These are phyloP conservation scores for Pandion haliaetus DNA, from an alignment of 2,113 vertebrate genomes.

Conservation along the genomic window DNA sequence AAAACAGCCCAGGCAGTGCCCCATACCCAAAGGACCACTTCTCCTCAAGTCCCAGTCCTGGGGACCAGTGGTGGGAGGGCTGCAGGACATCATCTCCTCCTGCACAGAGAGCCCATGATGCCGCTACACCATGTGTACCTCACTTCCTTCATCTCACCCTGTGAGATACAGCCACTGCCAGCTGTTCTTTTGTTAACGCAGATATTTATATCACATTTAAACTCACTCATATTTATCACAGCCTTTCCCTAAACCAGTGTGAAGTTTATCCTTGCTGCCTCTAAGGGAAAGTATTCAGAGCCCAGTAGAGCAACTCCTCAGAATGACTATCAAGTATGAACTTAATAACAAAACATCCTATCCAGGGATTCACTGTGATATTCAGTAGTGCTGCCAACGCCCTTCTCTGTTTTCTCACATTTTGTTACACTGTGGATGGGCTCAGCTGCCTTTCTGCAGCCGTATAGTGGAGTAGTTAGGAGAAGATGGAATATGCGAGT, in stretches of 20 bases:
- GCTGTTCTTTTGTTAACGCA: not conserved
- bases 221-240: not conserved
- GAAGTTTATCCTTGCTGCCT: not conserved
- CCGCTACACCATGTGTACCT: rapidly evolving
- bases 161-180: not conserved
- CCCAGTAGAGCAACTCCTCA: not conserved
- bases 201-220: not conserved
- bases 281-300: not conserved
- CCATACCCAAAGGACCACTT: not conserved
- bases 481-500: not conserved
- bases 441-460: not conserved
- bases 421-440: not conserved
- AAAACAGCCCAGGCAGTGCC: not conserved
- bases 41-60: not conserved
- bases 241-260: not conserved
- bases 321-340: not conserved
- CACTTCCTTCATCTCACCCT: not conserved
- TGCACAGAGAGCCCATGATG: not conserved
- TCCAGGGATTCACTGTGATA: not conserved
- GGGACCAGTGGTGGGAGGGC: not conserved
- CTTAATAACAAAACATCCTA: not conserved
- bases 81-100: not conserved
- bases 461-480: not conserved
- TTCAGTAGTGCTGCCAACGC: rapidly evolving
- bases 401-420: not conserved